Base-by-base conservation (phyloP, 2,113 vertebrate species). In the Chionomys nivalis region DNA sequence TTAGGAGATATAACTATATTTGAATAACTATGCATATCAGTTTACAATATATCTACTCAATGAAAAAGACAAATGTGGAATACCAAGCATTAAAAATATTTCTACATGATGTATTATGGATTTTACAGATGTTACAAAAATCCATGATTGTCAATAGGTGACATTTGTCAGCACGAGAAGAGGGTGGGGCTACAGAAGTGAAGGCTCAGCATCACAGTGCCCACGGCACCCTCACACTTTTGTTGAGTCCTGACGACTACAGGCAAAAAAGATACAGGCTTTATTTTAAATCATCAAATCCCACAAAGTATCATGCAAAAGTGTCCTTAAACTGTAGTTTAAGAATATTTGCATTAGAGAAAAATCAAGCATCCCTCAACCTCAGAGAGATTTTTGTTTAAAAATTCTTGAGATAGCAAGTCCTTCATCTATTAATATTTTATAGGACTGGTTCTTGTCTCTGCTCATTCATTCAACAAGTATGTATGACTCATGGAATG, bases 11-110 rank as follows among this genome's bases (percentile, higher is more conserved):
- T 75, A 63, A 83, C 33, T 97, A 7, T 36, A 87, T 93, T 85
- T 96, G 78, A 47, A 91, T 97, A 75, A 90, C 3, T 96, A 95
- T 91, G 55, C 73, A 87, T 76, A 94, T 79, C 94, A 86, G 79
- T 87, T 52, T 82, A 61, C 65, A 55, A 93, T 93, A 85, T 89
- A 91, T 77, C 90, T 94, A 79, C 70, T 91, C 87, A 87, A 91
- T 63, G 47, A 92, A 79, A 44, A 89, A 85, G 52, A 14, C 24
- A 63, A 26, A 31, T 91, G 33, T 75, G 36, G n/a, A 93, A 85
- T 44, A 83, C 19, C 49, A 92, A 91, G 92, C 58, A 63, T 65
- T 65, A 36, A 89, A 81, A 86, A 36, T 73, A 31, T 52, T 61
- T 93, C 86, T 55, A 75, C 77, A 88, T 33, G 52, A 49, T 10